Base-by-base conservation (phyloP, 1,140 invertebrate species). In the Caenorhabditis briggsae region DNA sequence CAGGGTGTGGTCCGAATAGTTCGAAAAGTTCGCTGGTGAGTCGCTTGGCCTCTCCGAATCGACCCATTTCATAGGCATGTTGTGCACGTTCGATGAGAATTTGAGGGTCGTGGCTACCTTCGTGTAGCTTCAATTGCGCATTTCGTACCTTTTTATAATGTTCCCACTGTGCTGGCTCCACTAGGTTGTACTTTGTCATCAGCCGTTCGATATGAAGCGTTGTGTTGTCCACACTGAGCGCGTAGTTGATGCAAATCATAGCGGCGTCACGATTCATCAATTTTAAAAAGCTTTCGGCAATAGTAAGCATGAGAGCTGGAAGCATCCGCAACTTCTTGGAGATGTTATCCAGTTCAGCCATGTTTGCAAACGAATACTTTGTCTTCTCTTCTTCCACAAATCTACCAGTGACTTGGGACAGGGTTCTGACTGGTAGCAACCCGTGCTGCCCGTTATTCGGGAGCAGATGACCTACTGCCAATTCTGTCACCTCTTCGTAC, bases 331-430 rank as follows among this genome's bases (percentile, higher is more conserved):
- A n/a, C 20, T 53, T 78, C 18, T 78, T 78, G 6, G 70, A 78
- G 1, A 48, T 43, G 23, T 78, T 78, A 50, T 78, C 70, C 0
- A 78, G n/a, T 11, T 78, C 46, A 9, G 70, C 70, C 70, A 78
- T 78, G 23, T 78, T 78, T 43, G 70, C 70, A 23, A 78, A 78
- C 2, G 70, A 78, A n/a, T 78, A 78, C 46, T 78, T 78, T 33
- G 41, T 78, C 9, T 33, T n/a, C 33, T 78, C 70, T 14, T 78
- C 70, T 14, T 78, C 70, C 11, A 78, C 70, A 78, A 50, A 78
- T 50, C 70, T n/a, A 14, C 70, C 70, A 6, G 70, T 78, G 20
- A 78, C 70, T 43, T 78, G 70, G 2, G 70, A 78, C 8, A 78
- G 70, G 1, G 46, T 78, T 50, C 70, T 41, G n/a, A 78, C 20